Evolutionary conservation across 2,888 invertebrate species (phyloP).

Genomic region (Orthosia gothica): DNA sequence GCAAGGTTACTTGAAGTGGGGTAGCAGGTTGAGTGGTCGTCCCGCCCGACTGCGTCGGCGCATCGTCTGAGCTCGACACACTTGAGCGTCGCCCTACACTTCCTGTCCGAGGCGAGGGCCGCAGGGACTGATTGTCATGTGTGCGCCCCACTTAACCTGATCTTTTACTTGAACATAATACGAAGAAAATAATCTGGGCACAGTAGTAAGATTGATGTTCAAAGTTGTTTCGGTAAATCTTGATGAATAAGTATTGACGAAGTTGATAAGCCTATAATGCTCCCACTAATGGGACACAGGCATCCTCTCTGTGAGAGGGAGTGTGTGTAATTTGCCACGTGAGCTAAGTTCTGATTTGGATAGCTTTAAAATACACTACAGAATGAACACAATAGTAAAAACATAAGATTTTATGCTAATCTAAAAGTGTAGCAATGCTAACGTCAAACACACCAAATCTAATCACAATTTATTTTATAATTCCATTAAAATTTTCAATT

Average conservation of each 20-base stretch:
- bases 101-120: constrained; percentile 53
- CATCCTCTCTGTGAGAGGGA: no score
- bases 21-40: constrained; percentile 64
- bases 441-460: background rate
- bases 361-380: no score
- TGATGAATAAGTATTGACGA: background rate
- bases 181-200: constrained; percentile 1
- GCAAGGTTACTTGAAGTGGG: constrained; percentile 61
- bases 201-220: background rate
- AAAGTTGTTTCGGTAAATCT: background rate
- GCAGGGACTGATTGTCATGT: constrained; percentile 64
- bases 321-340: no score
- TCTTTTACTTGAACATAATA: constrained; percentile 49
- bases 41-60: constrained; percentile 47
- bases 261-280: no score
- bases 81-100: constrained; percentile 66
- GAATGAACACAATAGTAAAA: background rate
- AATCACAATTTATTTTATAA: constrained; percentile 13
- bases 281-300: no score
- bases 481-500: constrained; percentile 35
- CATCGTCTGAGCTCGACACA: constrained; percentile 58
- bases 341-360: no score
- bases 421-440: background rate
- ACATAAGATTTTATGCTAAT: background rate
- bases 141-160: constrained; percentile 63